Base-by-base conservation (phyloP, 2,113 vertebrate species). In the Crotophaga sulcirostris region DNA sequence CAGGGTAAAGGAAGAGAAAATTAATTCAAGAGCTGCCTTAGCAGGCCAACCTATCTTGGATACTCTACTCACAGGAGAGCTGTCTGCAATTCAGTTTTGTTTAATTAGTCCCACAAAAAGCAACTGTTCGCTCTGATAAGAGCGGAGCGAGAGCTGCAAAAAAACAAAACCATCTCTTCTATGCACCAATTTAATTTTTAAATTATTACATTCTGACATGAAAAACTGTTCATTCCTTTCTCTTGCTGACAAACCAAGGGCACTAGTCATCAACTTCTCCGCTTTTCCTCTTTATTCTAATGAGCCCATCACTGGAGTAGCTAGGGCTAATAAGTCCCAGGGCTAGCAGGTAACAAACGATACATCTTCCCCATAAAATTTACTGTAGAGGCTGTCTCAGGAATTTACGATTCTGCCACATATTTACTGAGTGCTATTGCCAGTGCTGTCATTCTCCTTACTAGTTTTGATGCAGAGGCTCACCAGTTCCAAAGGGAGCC, bases 91-190 rank as follows among this genome's bases (percentile, higher is more conserved):
- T 93, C 95, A 89, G 90, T 96, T 96, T 96, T 96, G 87, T 96
- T 97, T 96, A 97, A 97, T 97, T 97, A 97, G 88, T 88, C 86
- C 91, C 92, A 95, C 90, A 90, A 97, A 97, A 97, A 95, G 81
- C 92, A 95, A 94, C 96, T 96, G 96, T 42, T 96, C 91, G 1
- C 82, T 96, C 82, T 86, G 96, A 95, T 97, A 96, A 97, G 94
- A 83, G 93, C 18, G 2, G 87, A n/a, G 76, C 11, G 20, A 92
- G 77, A 62, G 87, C 66, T 89, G 91, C 17, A 83, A 82, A 92
- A n/a, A 95, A 74, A 9, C 80, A 93, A 94, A 94, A 6, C 58
- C 86, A 63, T 84, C 81, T 79, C 80, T 82, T 96, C 82, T 78
- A 2, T 92, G 88, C 73, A 84, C 45, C 90, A 64, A 51, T 94